phyloP scores from a whole-genome alignment of 1,140 invertebrate genomes.

The Kradibia gibbosae region DNA sequence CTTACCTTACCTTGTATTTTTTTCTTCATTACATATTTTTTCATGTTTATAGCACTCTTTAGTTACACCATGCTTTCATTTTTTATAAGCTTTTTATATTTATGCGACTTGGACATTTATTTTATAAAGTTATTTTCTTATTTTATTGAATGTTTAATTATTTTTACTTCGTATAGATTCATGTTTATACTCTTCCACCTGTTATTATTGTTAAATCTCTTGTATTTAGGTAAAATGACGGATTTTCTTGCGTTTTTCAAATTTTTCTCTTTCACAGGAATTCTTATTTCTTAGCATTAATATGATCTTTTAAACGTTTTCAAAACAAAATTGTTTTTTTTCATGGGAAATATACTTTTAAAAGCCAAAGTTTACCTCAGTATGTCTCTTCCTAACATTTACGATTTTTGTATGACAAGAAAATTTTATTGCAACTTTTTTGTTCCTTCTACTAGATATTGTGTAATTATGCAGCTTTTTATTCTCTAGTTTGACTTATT shows the following conservation, averaged over 20 bases:
- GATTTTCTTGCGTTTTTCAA: background rate
- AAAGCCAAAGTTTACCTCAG: background rate
- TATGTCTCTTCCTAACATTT: background rate
- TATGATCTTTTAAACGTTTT: background rate
- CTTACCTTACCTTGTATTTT: background rate
- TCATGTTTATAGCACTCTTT: background rate
- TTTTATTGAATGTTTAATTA: background rate
- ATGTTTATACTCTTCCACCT: background rate
- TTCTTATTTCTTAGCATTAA: background rate
- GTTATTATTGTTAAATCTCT: background rate
- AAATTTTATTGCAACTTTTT: background rate
- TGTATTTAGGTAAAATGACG: background rate
- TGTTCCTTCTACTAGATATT: background rate
- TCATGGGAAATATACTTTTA: background rate
- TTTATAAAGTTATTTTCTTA: background rate
- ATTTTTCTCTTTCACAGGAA: background rate
- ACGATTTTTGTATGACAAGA: background rate
- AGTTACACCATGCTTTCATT: background rate
- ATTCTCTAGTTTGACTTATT: constrained; percentile 30
- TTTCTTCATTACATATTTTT: background rate
- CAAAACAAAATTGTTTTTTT: background rate
- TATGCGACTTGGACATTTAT: background rate
- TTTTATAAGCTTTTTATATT: background rate
- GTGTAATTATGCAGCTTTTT: background rate
- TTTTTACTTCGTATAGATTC: background rate